These are phyloP conservation scores for Bombus impatiens DNA, from an alignment of 1,140 invertebrate genomes.

Conservation along the genomic window DNA sequence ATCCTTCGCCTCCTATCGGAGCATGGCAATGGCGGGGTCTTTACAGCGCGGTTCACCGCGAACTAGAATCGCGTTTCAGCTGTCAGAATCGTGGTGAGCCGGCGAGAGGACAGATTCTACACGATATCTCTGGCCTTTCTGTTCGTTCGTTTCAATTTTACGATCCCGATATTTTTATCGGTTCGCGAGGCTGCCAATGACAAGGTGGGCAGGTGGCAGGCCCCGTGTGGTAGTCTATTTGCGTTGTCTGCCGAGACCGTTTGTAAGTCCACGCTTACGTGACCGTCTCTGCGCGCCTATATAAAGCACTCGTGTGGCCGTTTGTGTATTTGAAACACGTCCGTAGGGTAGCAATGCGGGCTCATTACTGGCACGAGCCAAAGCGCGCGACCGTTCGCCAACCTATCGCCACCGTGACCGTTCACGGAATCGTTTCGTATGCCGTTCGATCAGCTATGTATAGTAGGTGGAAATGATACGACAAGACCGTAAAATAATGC, in stretches of 20 bases:
- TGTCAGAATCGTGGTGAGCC: neutral
- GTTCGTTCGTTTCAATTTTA: slow-evolving; percentile 40
- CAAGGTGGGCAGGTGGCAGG: slow-evolving; percentile 73
- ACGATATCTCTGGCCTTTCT: neutral
- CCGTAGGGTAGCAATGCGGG: slow-evolving; percentile 77
- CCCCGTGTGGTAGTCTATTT: slow-evolving; percentile 78
- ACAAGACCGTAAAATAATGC: neutral
- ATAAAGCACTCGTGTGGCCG: slow-evolving; percentile 36
- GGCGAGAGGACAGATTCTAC: neutral
- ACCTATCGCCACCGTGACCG: slow-evolving; percentile 35
- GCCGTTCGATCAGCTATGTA: slow-evolving; percentile 16
- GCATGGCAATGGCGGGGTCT: neutral
- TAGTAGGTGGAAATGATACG: neutral
- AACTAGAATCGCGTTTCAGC: slow-evolving; percentile 4
- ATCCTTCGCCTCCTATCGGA: neutral
- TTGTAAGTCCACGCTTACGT: slow-evolving; percentile 48
- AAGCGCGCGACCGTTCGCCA: slow-evolving; percentile 62
- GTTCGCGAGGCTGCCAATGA: slow-evolving; percentile 41
- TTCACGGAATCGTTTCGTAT: slow-evolving; percentile 58
- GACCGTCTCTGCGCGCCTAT: slow-evolving; percentile 4
- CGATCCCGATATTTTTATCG: slow-evolving; percentile 63
- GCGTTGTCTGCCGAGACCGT: slow-evolving; percentile 60
- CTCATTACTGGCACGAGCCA: slow-evolving; percentile 82
- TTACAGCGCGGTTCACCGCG: slow-evolving; percentile 16
- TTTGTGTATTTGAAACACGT: slow-evolving; percentile 81